A percentile compares a stretch with the other conserved stretches of the same genome.
Conservation (phyloP, 2,797 vertebrate genomes). For the Hippopotamyrus pictus region DNA sequence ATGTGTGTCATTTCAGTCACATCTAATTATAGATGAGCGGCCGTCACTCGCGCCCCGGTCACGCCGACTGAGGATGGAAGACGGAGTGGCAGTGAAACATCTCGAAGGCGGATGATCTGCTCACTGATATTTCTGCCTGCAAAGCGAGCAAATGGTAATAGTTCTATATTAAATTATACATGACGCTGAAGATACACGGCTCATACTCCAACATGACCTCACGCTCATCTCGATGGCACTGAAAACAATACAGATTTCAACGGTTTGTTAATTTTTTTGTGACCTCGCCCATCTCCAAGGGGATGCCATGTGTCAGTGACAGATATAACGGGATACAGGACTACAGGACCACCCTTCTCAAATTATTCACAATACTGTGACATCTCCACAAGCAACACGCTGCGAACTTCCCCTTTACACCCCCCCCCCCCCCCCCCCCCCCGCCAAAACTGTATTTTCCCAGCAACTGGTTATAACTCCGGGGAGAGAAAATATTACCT, state of each 20-base stretch:
- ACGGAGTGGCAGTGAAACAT: not conserved
- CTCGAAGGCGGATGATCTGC: not conserved
- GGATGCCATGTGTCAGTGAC: constrained; percentile 29
- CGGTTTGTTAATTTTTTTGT: not conserved
- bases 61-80: not conserved
- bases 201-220: not conserved
- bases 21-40: not conserved
- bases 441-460: not conserved
- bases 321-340: constrained; percentile 17
- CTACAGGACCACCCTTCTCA: constrained; percentile 27
- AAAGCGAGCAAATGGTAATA: not conserved
- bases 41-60: not conserved
- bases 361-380: constrained; percentile 33
- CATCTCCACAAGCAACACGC: constrained; percentile 13
- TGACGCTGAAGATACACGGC: not conserved
- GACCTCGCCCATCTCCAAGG: not conserved
- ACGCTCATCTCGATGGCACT: not conserved
- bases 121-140: not conserved
- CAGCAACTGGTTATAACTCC: not conserved
- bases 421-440: not conserved
- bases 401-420: constrained; percentile 3
- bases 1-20: constrained; percentile 15
- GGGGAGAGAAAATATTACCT: not conserved
- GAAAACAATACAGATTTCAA: not conserved
- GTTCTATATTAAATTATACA: not conserved